Evolutionary conservation across 2,797 vertebrate species (phyloP).

Genomic region (Tragelaphus eurycerus): DNA sequence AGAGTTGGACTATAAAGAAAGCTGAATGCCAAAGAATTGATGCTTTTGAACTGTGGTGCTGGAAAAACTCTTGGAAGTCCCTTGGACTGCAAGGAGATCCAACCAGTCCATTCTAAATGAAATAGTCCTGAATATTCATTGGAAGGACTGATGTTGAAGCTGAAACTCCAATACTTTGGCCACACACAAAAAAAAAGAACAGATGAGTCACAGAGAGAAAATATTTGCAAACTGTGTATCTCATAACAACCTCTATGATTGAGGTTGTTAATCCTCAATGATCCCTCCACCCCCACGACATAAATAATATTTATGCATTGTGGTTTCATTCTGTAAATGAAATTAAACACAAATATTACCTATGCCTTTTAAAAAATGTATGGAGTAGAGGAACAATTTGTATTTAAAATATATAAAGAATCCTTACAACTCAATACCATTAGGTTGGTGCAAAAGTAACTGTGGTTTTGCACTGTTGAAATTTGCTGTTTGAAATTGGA

Average conservation of each 20-base stretch:
- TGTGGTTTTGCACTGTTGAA: neutral
- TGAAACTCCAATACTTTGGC: too few species aligned
- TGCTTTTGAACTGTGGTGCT: too few species aligned
- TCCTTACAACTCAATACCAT: neutral
- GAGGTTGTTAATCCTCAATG: neutral
- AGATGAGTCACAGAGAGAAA: neutral
- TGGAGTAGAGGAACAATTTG: slow-evolving; percentile 85
- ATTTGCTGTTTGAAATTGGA: neutral
- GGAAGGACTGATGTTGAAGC: too few species aligned
- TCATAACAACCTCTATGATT: neutral
- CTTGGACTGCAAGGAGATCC: too few species aligned
- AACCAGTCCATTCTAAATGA: too few species aligned
- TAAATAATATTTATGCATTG: slow-evolving; percentile 93
- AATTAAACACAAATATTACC: slow-evolving; percentile 95
- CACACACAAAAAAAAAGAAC: neutral
- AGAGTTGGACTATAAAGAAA: too few species aligned
- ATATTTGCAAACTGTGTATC: neutral
- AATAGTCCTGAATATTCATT: too few species aligned
- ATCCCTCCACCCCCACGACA: neutral
- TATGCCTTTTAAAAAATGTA: slow-evolving; percentile 91
- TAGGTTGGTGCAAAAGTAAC: neutral
- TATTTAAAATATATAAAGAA: neutral
- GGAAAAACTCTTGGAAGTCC: too few species aligned
- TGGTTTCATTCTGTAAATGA: slow-evolving; percentile 95
- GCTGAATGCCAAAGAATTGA: fast-evolving